These are phyloP conservation scores for Araneus ventricosus DNA, from an alignment of 1,140 invertebrate genomes.

Conservation along the genomic window DNA sequence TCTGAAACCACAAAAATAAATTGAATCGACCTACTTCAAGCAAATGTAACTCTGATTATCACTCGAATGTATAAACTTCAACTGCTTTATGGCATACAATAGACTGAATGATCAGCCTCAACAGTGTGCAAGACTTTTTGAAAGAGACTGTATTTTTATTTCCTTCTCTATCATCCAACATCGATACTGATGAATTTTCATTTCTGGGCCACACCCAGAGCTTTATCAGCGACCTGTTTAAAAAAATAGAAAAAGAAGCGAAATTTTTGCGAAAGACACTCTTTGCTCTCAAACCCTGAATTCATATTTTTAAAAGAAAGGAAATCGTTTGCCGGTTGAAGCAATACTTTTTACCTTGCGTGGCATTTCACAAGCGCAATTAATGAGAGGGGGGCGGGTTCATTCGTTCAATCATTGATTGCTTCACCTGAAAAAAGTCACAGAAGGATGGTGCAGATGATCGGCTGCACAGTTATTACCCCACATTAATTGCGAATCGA, in stretches of 20 bases:
- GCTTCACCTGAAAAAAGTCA: background rate
- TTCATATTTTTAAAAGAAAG: background rate
- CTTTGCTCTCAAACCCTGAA: background rate
- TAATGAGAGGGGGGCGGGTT: background rate
- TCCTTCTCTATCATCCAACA: too few species aligned
- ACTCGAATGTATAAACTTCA: too few species aligned
- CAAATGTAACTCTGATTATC: too few species aligned
- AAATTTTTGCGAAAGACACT: background rate
- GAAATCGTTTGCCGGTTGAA: background rate
- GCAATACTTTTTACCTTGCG: background rate
- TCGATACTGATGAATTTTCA: background rate
- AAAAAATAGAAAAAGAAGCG: background rate
- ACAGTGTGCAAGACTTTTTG: too few species aligned
- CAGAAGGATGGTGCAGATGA: too few species aligned
- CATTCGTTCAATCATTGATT: background rate
- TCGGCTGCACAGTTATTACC: too few species aligned
- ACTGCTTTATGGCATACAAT: too few species aligned
- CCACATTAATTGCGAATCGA: too few species aligned
- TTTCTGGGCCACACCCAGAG: background rate
- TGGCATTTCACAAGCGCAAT: background rate
- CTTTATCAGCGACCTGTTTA: background rate
- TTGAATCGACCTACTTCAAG: too few species aligned
- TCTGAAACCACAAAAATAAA: too few species aligned
- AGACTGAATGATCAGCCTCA: too few species aligned
- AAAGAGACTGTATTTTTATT: too few species aligned